Conservation (phyloP, 2,113 vertebrate species). For the Osmerus mordax region DNA sequence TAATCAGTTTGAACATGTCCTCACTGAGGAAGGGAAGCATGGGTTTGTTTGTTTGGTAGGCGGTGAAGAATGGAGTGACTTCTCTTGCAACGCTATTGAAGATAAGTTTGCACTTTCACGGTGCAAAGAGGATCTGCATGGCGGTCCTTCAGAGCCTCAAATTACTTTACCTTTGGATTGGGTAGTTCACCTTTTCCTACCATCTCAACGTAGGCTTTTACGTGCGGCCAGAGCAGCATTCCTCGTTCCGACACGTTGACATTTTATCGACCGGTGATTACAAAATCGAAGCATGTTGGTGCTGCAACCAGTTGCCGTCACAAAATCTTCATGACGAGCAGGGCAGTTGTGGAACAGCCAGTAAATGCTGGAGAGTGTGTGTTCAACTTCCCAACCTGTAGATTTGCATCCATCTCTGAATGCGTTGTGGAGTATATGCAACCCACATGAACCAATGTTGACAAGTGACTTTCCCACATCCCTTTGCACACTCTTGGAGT, state of each 20-base stretch:
- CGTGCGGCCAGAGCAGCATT: too few species aligned
- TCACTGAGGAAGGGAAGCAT: slow-evolving; percentile 10
- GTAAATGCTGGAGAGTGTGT: slow-evolving; percentile 15
- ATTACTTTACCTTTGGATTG: too few species aligned
- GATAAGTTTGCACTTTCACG: neutral
- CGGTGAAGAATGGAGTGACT: neutral
- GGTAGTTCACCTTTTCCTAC: too few species aligned
- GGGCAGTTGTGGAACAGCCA: slow-evolving; percentile 15
- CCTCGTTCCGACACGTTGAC: too few species aligned
- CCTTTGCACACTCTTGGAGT: too few species aligned
- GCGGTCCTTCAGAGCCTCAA: neutral
- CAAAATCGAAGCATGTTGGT: too few species aligned
- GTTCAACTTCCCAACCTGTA: slow-evolving; percentile 7
- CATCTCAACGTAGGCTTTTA: neutral
- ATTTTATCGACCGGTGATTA: too few species aligned
- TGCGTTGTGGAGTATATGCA: slow-evolving; percentile 18
- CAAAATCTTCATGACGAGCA: too few species aligned
- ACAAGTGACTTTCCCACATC: neutral
- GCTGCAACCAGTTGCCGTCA: too few species aligned
- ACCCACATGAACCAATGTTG: slow-evolving; percentile 8
- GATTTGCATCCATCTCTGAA: neutral
- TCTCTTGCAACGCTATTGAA: neutral
- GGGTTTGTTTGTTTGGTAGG: slow-evolving; percentile 5
- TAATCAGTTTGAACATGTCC: slow-evolving; percentile 16
- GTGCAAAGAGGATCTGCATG: neutral